phyloP scores from a whole-genome alignment of 2,113 vertebrate species.

The Hippocampus comes region DNA sequence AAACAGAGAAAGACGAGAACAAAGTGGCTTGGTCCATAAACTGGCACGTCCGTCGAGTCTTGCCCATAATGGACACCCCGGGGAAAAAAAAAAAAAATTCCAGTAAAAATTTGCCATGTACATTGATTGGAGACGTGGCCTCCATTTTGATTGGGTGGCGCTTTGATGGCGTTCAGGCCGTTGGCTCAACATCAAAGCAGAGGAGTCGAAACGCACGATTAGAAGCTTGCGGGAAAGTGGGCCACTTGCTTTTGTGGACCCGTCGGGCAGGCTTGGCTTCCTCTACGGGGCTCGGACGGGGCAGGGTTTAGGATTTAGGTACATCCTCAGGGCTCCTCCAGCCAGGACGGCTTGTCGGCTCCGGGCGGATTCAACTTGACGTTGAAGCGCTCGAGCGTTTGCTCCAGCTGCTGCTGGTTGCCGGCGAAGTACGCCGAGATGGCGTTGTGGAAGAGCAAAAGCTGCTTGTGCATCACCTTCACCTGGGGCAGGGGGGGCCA shows the following conservation, averaged over 20 bases:
- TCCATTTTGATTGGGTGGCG: background rate
- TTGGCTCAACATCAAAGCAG: background rate
- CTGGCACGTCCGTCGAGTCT: background rate
- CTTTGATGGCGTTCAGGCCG: background rate
- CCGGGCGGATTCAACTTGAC: conserved; percentile 88
- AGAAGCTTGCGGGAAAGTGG: background rate
- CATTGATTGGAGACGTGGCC: background rate
- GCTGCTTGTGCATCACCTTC: conserved; percentile 98
- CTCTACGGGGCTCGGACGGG: background rate
- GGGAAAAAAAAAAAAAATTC: background rate
- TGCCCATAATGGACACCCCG: background rate
- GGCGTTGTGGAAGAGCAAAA: conserved; percentile 96
- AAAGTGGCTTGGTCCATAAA: background rate
- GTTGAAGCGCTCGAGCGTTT: conserved; percentile 96
- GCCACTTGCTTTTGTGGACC: conserved; percentile 22
- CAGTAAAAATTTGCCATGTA: background rate
- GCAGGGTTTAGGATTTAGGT: too few species aligned
- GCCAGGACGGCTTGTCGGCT: conserved; percentile 94
- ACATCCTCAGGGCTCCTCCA: conserved; percentile 89
- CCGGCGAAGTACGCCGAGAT: conserved; percentile 96
- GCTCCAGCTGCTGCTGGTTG: conserved; percentile 95
- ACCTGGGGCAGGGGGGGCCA: conserved; percentile 69
- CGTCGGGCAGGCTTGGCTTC: conserved; percentile 23
- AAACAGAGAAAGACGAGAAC: background rate
- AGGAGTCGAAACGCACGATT: background rate